Percentiles rank a stretch among this genome's conserved stretches.
These are phyloP conservation scores for Panagrolaimus sp. DNA, from an alignment of 1,140 invertebrate genomes.

Conservation along the genomic window DNA sequence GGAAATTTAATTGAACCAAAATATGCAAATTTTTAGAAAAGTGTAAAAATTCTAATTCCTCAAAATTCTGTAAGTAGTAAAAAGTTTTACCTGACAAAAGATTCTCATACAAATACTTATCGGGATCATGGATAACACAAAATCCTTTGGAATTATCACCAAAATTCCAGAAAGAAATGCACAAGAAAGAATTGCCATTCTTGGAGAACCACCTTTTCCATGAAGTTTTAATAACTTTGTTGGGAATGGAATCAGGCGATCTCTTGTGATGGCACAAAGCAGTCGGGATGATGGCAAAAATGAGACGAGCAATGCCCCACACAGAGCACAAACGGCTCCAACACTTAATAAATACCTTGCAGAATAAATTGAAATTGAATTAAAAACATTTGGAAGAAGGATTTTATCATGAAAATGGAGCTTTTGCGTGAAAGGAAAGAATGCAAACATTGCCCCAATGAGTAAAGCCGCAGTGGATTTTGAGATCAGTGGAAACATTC, in stretches of 20 bases:
- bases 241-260: not conserved
- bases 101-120: conserved; percentile 13
- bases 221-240: not conserved
- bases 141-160: not conserved
- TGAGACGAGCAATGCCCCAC: not conserved
- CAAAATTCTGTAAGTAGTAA: too few species aligned
- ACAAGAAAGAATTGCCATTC: not conserved
- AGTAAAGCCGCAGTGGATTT: not conserved
- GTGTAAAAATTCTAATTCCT: too few species aligned
- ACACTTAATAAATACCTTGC: conserved; percentile 10
- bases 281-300: conserved; percentile 1
- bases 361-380: not conserved
- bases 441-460: not conserved
- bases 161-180: not conserved
- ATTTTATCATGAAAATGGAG: not conserved
- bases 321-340: not conserved
- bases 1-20: too few species aligned
- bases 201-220: conserved; percentile 11
- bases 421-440: not conserved
- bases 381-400: not conserved
- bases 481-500: not conserved
- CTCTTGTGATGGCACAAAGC: not conserved
- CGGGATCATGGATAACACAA: not conserved
- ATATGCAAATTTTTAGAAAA: too few species aligned
- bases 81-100: not conserved